Evolutionary conservation across 2,113 vertebrate genomes (phyloP), one percentile per base, ranked within the genome.

Genomic region (Lophius piscatorius): DNA sequence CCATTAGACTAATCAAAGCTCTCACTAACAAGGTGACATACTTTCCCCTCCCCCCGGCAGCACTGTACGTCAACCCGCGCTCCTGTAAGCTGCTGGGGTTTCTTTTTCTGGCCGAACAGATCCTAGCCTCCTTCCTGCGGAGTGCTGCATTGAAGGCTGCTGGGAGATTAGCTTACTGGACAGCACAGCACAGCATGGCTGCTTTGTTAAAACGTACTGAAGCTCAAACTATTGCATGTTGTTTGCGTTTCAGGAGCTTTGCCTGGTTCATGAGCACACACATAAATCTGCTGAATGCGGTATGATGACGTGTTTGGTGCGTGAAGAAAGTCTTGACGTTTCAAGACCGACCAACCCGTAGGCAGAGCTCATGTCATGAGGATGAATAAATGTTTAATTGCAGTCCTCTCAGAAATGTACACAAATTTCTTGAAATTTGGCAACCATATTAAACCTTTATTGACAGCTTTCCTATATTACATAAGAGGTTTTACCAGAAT

Each of bases 21-120:
- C 70, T 83, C 55, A 23, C 80, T 75, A 84, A 83, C 74, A 56
- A 90, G 76, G 73, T 85, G 85, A 84, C 44, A 38, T 63, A 77
- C 35, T 58, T 34, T 21, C 71, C 71, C 81, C 42, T 70, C 58
- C 52, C 60, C 44, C 4, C 16, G 1, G 59, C 63, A 17, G 35
- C 2, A 14, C 40, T 33, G 49, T 13, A 10, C 74, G 55, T 39
- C 45, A 3, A 35, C 54, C 72, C 68, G 47, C 62, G 11, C 64
- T 63, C 44, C 63, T 41, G 33, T 88, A 88, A 90, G 77, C 85
- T 61, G 78, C 80, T 81, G 81, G 63, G 80, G 74, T 82, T 88
- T 88, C 85, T 87, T 89, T 90, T 88, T 82, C 88, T 84, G 77
- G 75, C 70, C 2, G 65, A 40, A 62, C 68, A 71, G 58, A 78